A percentile compares a stretch with the other conserved stretches of the same genome.
Evolutionary conservation across 1,140 invertebrate genomes (phyloP).

Genomic region (Tribolium castaneum): DNA sequence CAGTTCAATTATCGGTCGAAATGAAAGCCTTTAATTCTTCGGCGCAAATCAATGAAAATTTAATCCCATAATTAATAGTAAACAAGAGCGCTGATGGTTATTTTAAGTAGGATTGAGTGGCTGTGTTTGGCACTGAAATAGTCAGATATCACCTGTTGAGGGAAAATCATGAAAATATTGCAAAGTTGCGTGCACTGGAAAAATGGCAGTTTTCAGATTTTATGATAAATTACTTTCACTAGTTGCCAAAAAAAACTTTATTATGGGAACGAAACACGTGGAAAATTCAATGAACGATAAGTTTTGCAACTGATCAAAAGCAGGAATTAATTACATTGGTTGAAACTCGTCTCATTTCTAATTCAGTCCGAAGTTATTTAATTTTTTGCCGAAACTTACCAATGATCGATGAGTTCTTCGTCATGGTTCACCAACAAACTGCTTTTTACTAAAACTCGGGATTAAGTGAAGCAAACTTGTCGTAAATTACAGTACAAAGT

Average conservation of each 20-base stretch:
- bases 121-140: constrained; percentile 15
- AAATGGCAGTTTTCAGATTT: background rate
- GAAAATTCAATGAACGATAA: background rate
- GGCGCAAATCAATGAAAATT: constrained; percentile 12
- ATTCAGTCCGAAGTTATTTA: constrained; percentile 7
- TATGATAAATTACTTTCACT: background rate
- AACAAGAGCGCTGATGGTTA: constrained; percentile 17
- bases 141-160: constrained; percentile 28
- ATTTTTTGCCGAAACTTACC: constrained; percentile 12
- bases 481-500: constrained; percentile 14
- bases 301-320: constrained; percentile 10
- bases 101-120: constrained; percentile 16
- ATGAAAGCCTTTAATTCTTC: constrained; percentile 4
- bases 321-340: constrained; percentile 11
- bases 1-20: background rate
- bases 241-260: background rate
- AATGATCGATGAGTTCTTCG: constrained; percentile 23
- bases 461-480: background rate
- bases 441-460: background rate
- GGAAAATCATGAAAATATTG: constrained; percentile 7
- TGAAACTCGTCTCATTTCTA: constrained; percentile 7
- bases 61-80: constrained; percentile 27
- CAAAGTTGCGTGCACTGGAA: constrained; percentile 21
- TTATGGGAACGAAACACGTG: background rate
- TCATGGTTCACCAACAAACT: constrained; percentile 9